Percentiles rank a stretch among this genome's conserved stretches.
Conservation (phyloP, 2,113 vertebrate species). For the Physeter macrocephalus region DNA sequence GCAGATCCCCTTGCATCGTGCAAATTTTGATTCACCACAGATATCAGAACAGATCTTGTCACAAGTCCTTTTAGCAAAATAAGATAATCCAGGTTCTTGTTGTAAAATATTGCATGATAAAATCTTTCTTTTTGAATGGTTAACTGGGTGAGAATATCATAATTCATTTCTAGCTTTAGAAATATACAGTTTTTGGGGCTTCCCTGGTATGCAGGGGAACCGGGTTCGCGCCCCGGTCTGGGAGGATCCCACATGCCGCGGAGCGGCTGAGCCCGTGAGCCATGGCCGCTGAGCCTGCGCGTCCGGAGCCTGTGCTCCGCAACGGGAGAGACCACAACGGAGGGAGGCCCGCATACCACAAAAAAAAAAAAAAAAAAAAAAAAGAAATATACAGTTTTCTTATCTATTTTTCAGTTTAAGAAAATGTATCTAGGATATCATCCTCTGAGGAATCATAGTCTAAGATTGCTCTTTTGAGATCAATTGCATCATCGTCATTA, state of each 20-base stretch:
- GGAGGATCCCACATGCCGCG: no score
- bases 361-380: no score
- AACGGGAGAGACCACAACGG: no score
- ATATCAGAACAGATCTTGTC: not conserved
- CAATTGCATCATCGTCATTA: no score
- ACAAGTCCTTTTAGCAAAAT: not conserved
- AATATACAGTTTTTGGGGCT: not conserved
- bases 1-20: not conserved
- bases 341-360: no score
- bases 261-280: no score
- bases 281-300: no score
- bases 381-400: no score
- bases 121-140: not conserved
- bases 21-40: not conserved
- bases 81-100: not conserved
- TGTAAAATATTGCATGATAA: not conserved
- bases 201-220: no score
- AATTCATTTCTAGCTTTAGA: not conserved
- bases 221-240: no score
- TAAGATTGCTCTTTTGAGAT: not conserved
- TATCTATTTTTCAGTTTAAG: not conserved
- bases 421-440: not conserved
- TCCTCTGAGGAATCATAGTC: not conserved
- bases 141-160: not conserved
- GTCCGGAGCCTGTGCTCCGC: no score